Evolutionary conservation across 2,113 vertebrate species (phyloP), one percentile per base, ranked within the genome.

Genomic region (Anhinga anhinga): DNA sequence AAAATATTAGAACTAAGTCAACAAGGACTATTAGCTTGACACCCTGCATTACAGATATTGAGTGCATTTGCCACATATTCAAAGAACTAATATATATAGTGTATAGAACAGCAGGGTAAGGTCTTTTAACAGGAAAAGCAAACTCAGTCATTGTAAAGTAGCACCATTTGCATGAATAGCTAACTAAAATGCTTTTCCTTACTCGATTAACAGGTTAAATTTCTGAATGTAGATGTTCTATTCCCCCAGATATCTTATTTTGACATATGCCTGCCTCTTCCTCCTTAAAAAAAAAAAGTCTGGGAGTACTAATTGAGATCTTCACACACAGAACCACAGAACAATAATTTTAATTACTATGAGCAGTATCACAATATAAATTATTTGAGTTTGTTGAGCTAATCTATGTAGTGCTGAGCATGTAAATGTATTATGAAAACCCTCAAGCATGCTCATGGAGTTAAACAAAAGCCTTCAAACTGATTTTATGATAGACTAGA

Each of bases 1-100:
- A 83, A 90, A 92, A 76, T 77, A 52, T 56, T 59, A 95, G 87
- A 95, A 88, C 34, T 85, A 78, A 90, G 17, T 53, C 62, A 93
- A 65, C 36, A 83, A 58, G 11, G 7, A 58, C 4, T 2, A 3
- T 23, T 67, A 80, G 3, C 19, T 38, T 74, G 59, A 71, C 30
- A 88, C 16, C 16, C 44, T 81, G 42, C 30, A 17, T 52, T 67
- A 88, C 25, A 62, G 15, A 32, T 40, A 79, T 38, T 29, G n/a
- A 82, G 29, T 26, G 27, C 19, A 6, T 66, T 77, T 86, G 25
- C 25, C 34, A 42, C 11, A 22, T 76, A 82, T 72, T 76, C 30
- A 77, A 45, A 80, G 38, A 77, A 3, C 23, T 63, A 38, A 25
- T 53, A 61, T 3, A 6, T 8, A 78, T 58, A 3, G 4, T 32